Evolutionary conservation across 2,888 invertebrate genomes (phyloP).

Genomic region (Tryphoninae sp.): DNA sequence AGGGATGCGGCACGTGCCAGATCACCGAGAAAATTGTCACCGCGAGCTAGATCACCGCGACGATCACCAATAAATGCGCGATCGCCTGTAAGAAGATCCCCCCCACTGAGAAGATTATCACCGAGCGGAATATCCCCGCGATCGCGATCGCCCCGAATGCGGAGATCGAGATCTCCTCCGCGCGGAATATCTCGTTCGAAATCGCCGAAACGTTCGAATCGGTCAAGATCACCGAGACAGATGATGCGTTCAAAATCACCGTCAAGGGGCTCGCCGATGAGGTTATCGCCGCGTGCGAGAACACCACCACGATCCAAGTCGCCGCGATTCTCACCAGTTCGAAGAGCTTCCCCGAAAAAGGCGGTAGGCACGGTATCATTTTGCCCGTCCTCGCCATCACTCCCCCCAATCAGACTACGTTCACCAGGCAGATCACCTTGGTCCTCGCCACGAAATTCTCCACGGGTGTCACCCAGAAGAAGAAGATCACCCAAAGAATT

Average conservation of each 20-base stretch:
- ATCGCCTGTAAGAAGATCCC: conserved; percentile 66
- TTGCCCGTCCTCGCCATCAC: conserved; percentile 70
- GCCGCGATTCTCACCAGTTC: conserved; percentile 69
- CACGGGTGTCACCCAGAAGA: conserved; percentile 71
- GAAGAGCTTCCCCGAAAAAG: conserved; percentile 68
- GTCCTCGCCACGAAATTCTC: conserved; percentile 71
- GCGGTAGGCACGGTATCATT: conserved; percentile 58
- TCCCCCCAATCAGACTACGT: conserved; percentile 64
- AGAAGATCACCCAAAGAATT: conserved; percentile 73
- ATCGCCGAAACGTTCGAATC: conserved; percentile 67
- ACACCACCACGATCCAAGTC: conserved; percentile 69
- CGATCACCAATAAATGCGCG: conserved; percentile 70
- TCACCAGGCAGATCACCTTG: conserved; percentile 71
- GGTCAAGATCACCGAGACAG: conserved; percentile 48
- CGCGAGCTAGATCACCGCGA: conserved; percentile 72
- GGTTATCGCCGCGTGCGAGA: conserved; percentile 46
- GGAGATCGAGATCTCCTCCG: conserved; percentile 72
- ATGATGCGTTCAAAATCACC: conserved; percentile 52
- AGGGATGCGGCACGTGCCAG: conserved; percentile 77
- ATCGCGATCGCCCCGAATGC: conserved; percentile 72
- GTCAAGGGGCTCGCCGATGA: conserved; percentile 47
- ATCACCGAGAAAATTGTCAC: conserved; percentile 77
- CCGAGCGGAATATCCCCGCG: conserved; percentile 68
- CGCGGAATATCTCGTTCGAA: conserved; percentile 64
- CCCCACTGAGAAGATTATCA: conserved; percentile 69